These are phyloP conservation scores for Probosciger aterrimus DNA, from an alignment of 2,113 vertebrate species.

Conservation along the genomic window DNA sequence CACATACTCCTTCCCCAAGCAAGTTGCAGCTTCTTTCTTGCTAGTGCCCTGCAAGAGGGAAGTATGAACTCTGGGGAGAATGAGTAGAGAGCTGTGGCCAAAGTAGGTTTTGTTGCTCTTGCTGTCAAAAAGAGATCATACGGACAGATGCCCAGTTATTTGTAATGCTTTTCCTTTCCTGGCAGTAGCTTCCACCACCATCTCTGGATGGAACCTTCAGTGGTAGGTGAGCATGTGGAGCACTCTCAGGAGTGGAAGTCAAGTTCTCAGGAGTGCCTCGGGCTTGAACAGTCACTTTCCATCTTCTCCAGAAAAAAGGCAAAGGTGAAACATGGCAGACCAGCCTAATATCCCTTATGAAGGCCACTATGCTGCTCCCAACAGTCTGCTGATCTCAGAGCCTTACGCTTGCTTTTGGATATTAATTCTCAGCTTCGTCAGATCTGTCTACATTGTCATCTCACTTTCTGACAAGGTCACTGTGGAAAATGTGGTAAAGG, in stretches of 20 bases:
- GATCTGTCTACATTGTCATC: neutral
- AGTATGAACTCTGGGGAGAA: neutral
- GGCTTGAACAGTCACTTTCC: neutral
- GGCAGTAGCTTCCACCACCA: neutral
- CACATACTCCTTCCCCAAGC: neutral
- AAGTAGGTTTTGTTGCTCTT: neutral
- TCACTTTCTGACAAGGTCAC: neutral
- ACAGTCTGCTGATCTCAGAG: neutral
- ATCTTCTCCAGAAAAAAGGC: neutral
- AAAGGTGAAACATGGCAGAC: neutral
- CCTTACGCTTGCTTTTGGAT: neutral
- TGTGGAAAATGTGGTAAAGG: neutral
- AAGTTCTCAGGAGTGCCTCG: neutral
- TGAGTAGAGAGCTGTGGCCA: accelerated
- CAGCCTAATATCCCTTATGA: neutral
- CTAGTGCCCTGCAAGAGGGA: neutral
- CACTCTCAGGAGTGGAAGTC: neutral
- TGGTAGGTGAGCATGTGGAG: neutral
- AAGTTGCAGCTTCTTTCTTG: neutral
- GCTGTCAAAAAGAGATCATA: neutral
- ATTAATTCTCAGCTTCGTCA: neutral
- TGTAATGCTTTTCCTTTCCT: neutral
- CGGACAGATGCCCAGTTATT: accelerated
- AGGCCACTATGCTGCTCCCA: neutral
- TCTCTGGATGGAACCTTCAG: neutral